phyloP scores from a whole-genome alignment of 2,797 vertebrate genomes.

The Furcifer pardalis region DNA sequence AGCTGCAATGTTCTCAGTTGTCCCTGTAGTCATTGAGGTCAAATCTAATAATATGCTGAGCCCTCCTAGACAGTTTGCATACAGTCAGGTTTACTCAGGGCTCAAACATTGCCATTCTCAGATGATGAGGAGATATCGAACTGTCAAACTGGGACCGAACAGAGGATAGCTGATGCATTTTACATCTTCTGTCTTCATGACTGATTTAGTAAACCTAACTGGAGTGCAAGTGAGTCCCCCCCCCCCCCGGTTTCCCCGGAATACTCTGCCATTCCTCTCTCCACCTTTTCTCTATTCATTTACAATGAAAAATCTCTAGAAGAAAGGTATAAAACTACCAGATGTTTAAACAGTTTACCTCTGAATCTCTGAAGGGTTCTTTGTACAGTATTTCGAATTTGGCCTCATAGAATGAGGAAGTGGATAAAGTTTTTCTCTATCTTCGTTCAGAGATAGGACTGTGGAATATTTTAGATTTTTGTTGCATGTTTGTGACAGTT shows the following conservation, averaged over 20 bases:
- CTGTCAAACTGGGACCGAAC: slow-evolving; percentile 69
- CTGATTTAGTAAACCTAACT: slow-evolving; percentile 70
- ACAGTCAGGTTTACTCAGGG: slow-evolving; percentile 68
- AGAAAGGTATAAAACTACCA: slow-evolving; percentile 28
- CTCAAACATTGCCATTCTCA: slow-evolving; percentile 68
- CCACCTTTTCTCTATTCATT: neutral
- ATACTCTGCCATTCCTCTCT: neutral
- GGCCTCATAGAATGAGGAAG: slow-evolving; percentile 43
- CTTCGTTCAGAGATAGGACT: slow-evolving; percentile 25
- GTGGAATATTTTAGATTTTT: slow-evolving; percentile 48
- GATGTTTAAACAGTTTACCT: slow-evolving; percentile 46
- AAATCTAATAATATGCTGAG: slow-evolving; percentile 71
- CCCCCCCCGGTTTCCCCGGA: slow-evolving; percentile 14
- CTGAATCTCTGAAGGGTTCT: slow-evolving; percentile 31
- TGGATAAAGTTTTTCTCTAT: slow-evolving; percentile 21
- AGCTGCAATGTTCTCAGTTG: slow-evolving; percentile 61
- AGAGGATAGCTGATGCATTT: slow-evolving; percentile 77
- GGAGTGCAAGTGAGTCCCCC: slow-evolving; percentile 27
- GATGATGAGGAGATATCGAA: slow-evolving; percentile 73
- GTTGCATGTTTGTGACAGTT: slow-evolving; percentile 36
- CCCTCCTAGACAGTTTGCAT: slow-evolving; percentile 74
- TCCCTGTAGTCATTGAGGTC: slow-evolving; percentile 63
- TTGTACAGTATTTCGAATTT: slow-evolving; percentile 58
- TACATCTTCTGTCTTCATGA: slow-evolving; percentile 70
- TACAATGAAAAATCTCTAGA: neutral